Base-by-base conservation (phyloP, 2,888 invertebrate genomes). In the Osmoderma eremita region DNA sequence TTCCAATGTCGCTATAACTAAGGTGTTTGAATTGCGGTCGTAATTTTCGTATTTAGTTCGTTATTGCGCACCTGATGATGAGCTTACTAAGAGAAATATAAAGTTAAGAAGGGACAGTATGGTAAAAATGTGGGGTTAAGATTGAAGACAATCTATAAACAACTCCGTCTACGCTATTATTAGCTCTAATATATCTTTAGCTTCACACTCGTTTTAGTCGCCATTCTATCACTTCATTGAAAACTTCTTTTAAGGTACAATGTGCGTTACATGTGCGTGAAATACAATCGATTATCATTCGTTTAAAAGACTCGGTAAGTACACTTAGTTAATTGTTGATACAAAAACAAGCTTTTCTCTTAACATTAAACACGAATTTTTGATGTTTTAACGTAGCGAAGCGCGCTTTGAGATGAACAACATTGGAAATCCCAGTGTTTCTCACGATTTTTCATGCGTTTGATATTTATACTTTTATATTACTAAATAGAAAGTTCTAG, bases 141-240 rank as follows among this genome's bases (percentile, higher is more conserved):
- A 71, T 75, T 75, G 75, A 78, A 69, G 71, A 70, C 70, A 72
- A 70, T 72, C 72, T 74, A 74, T 73, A 78, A 79, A 78, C 79
- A 78, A 78, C 78, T 75, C 67, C 69, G 69, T 75, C 77, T 77
- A 58, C 63, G 76, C 80, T 81, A 81, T 80, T 80, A 80, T 79
- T 80, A 80, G 80, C 78, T 76, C 76, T 73, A 76, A 79, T 76
- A 78, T 78, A 78, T 79, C 78, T 78, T 77, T 77, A 76, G 76
- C 70, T 63, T 51, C 63, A 15, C 41, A 53, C 63, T 58, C 50
- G 63, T 63, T 50, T 50, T 58, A 58, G 58, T 58, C 58, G 58
- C 58, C 58, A 51, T 50, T 53, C 51, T 63, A 50, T 53, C 51
- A 50, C 18, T 41, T 39, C 53, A 63, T 63, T 63, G 63, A 53